Conservation (phyloP, 2,797 vertebrate species). For the Zalophus californianus region DNA sequence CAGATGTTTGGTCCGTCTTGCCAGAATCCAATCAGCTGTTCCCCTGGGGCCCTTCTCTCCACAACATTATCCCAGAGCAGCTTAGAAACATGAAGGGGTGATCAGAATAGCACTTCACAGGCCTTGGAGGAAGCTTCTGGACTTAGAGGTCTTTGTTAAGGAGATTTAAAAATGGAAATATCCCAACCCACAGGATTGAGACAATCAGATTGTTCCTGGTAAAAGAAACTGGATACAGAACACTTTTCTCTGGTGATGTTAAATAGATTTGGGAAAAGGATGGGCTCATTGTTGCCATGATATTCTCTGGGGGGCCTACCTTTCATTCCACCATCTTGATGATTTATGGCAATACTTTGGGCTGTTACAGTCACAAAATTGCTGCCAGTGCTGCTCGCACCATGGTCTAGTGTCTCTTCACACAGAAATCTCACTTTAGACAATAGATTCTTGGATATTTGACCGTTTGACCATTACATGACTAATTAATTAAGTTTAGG, state of each 20-base stretch:
- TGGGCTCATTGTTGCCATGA: background rate
- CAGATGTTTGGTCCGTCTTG: slow-evolving; percentile 98
- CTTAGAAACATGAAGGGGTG: slow-evolving; percentile 91
- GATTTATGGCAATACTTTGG: background rate
- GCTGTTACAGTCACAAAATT: background rate
- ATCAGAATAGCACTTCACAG: slow-evolving; percentile 76
- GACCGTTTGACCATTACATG: background rate
- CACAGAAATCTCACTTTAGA: background rate
- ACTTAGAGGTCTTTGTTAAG: slow-evolving; percentile 64
- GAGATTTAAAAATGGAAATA: slow-evolving; percentile 67
- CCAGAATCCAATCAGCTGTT: slow-evolving; percentile 98
- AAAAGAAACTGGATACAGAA: background rate
- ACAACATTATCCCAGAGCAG: slow-evolving; percentile 91
- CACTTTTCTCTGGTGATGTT: background rate
- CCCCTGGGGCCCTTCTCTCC: slow-evolving; percentile 87
- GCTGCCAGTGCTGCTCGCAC: background rate
- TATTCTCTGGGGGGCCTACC: background rate
- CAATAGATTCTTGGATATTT: background rate
- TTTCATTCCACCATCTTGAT: background rate
- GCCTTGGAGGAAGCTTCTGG: slow-evolving; percentile 68
- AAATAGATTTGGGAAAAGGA: background rate
- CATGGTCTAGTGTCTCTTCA: background rate
- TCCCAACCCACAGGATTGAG: background rate
- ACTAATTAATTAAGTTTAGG: background rate
- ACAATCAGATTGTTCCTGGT: background rate